These are phyloP conservation scores for Morpho deidamia DNA, from an alignment of 2,888 invertebrate species.

Conservation along the genomic window DNA sequence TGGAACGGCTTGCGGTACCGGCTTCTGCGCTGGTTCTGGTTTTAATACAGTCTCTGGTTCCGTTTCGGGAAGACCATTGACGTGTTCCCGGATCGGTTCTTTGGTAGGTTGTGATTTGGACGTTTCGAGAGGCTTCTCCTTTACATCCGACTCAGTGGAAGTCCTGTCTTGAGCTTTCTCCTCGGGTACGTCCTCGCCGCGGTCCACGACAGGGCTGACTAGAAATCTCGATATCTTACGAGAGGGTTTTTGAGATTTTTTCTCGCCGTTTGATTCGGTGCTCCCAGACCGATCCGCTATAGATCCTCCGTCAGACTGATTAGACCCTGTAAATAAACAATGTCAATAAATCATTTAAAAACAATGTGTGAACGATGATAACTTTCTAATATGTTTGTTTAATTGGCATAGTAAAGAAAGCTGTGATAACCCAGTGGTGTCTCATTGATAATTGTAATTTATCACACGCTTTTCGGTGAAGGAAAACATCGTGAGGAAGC, in stretches of 20 bases:
- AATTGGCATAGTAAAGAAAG: too few relatives aligned
- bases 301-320: conserved; percentile 68
- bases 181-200: conserved; percentile 51
- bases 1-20: conserved; percentile 30
- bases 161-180: conserved; percentile 30
- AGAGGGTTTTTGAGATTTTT: conserved; percentile 73
- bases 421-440: too few relatives aligned
- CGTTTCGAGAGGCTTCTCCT: conserved; percentile 15
- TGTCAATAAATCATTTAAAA: neutral
- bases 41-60: conserved; percentile 23
- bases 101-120: conserved; percentile 28
- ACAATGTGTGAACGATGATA: too few relatives aligned
- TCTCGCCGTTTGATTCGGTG: conserved; percentile 59
- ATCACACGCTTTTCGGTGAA: too few relatives aligned
- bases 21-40: conserved; percentile 9
- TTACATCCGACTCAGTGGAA: conserved; percentile 13
- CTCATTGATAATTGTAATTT: too few relatives aligned
- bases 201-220: conserved; percentile 87
- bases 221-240: conserved; percentile 89
- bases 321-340: conserved; percentile 47
- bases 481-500: too few relatives aligned
- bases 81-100: conserved; percentile 31
- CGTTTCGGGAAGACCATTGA: conserved; percentile 47
- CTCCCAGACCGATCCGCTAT: conserved; percentile 58
- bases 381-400: too few relatives aligned